Evolutionary conservation across 92 coral and sea anemone species (phyloP).

Genomic region (Siderastrea siderea): DNA sequence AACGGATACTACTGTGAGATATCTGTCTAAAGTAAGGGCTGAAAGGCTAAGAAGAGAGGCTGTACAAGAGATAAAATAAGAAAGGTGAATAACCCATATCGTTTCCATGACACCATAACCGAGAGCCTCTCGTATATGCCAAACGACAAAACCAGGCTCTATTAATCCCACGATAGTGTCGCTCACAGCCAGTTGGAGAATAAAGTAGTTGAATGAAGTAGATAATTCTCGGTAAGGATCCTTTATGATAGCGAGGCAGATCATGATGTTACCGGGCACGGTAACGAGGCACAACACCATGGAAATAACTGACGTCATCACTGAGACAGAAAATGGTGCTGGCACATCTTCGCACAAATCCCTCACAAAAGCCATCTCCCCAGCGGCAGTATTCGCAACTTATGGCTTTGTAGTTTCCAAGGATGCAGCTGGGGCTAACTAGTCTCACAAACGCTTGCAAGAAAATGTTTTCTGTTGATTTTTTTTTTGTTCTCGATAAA

Average conservation of each 20-base stretch:
- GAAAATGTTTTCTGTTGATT: too few species aligned
- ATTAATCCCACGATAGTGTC: constrained; percentile 88
- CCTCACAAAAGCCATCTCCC: constrained; percentile 65
- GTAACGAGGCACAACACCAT: constrained; percentile 78
- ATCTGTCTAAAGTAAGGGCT: constrained; percentile 87
- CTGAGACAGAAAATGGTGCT: constrained; percentile 81
- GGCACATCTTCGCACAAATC: constrained; percentile 66
- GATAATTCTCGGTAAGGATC: constrained; percentile 87
- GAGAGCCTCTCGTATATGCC: constrained; percentile 85
- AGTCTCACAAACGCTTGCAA: too few species aligned
- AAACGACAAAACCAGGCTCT: constrained; percentile 87
- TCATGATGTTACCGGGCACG: constrained; percentile 85
- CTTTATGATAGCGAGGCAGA: constrained; percentile 80
- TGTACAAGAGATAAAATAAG: constrained; percentile 80
- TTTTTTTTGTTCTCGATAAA: too few species aligned
- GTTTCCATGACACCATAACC: constrained; percentile 58
- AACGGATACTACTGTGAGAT: constrained; percentile 81
- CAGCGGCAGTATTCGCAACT: too few species aligned
- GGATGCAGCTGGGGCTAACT: too few species aligned
- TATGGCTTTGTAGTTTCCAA: not conserved
- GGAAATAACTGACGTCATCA: constrained; percentile 77
- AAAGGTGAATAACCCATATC: constrained; percentile 77
- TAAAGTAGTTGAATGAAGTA: constrained; percentile 92
- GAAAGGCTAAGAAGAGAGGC: constrained; percentile 89
- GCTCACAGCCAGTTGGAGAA: constrained; percentile 86